Evolutionary conservation across 2,888 invertebrate genomes (phyloP).

Genomic region (Sisyra terminalis): DNA sequence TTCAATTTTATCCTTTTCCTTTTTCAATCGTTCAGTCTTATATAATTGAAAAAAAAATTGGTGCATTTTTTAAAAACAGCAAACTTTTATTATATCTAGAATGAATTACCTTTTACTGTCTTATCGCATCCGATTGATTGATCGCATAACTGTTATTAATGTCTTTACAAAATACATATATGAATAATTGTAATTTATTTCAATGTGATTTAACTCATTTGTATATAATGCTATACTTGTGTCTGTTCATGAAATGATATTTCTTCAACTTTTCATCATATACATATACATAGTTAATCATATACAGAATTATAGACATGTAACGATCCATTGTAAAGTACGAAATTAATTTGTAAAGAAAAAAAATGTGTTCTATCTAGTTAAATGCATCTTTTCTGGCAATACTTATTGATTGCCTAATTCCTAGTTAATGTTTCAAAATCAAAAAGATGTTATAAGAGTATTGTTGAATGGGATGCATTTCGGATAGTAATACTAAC

Average conservation of each 20-base stretch:
- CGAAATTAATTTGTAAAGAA: constrained; percentile 2
- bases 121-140: no score
- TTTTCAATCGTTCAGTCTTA: no score
- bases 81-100: no score
- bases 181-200: constrained; percentile 1
- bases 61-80: no score
- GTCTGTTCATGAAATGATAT: constrained; percentile 5
- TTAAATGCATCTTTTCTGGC: not conserved
- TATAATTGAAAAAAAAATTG: no score
- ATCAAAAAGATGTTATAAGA: no score
- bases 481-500: not conserved
- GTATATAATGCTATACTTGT: constrained; percentile 8
- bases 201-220: constrained; percentile 2
- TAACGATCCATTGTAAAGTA: not conserved
- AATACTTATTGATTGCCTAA: not conserved
- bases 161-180: constrained; percentile 1
- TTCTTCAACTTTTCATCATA: constrained; percentile 4
- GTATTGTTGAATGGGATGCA: not conserved
- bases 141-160: no score
- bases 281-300: constrained; percentile 2
- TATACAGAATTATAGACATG: not conserved
- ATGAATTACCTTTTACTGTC: no score
- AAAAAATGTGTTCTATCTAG: not conserved
- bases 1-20: no score
- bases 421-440: not conserved